These are phyloP conservation scores for Bombus breviceps DNA, from an alignment of 1,140 invertebrate species.

Conservation along the genomic window DNA sequence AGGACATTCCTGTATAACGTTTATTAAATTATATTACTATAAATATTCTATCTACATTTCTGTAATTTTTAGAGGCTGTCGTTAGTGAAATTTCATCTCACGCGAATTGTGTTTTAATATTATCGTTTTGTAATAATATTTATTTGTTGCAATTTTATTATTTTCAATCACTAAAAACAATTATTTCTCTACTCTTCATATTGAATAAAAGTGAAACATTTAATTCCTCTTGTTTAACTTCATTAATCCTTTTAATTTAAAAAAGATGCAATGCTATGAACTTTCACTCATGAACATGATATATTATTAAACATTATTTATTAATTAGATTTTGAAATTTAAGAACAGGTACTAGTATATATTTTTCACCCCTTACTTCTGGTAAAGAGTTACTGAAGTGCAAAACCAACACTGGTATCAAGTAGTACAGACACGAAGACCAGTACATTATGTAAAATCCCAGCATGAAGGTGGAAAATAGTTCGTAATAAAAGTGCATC, in stretches of 20 bases:
- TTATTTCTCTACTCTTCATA: neutral
- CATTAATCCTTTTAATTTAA: neutral
- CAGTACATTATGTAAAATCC: conserved; percentile 76
- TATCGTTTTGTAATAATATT: neutral
- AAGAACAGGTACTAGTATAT: too few species aligned
- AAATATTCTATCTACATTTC: neutral
- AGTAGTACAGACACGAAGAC: conserved; percentile 76
- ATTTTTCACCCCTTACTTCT: conserved; percentile 34
- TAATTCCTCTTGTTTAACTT: neutral
- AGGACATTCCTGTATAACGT: conserved; percentile 66
- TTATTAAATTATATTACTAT: neutral
- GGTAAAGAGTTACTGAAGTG: conserved; percentile 49
- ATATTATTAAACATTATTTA: neutral
- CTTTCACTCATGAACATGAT: neutral
- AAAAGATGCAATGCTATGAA: neutral
- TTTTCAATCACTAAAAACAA: neutral
- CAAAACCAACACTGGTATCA: conserved; percentile 70
- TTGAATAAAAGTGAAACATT: neutral
- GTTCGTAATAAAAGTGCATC: conserved; percentile 68
- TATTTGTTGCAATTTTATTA: neutral
- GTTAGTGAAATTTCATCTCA: neutral
- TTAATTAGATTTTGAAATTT: too few species aligned
- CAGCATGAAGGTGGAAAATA: conserved; percentile 67
- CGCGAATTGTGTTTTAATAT: neutral
- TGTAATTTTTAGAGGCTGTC: neutral